Evolutionary conservation across 2,113 vertebrate species (phyloP).

Genomic region (Trinectes maculatus): DNA sequence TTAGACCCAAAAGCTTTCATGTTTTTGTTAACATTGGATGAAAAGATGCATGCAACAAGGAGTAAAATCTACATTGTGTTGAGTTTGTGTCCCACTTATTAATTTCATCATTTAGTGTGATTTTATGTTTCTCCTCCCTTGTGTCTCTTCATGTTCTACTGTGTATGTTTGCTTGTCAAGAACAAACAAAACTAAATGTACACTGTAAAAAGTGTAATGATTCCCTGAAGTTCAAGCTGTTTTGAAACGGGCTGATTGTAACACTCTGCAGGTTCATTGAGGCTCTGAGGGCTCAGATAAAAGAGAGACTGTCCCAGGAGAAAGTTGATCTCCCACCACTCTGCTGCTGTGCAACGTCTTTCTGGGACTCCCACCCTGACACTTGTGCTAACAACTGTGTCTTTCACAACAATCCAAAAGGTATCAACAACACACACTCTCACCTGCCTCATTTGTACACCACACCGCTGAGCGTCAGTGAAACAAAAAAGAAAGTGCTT

Average conservation of each 20-base stretch:
- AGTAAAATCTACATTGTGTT: too few species aligned
- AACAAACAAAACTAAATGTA: background rate
- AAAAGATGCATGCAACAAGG: too few species aligned
- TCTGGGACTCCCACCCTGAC: slow-evolving; percentile 94
- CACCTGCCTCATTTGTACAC: background rate
- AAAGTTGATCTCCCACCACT: slow-evolving; percentile 86
- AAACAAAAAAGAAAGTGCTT: background rate
- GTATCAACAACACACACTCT: slow-evolving; percentile 14
- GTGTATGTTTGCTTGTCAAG: too few species aligned
- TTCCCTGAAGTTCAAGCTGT: background rate
- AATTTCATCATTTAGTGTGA: too few species aligned
- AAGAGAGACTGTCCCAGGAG: slow-evolving; percentile 81
- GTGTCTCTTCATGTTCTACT: too few species aligned
- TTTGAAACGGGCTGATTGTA: background rate
- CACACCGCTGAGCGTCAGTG: background rate
- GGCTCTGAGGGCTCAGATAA: slow-evolving; percentile 86
- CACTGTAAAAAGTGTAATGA: background rate
- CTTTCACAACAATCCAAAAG: slow-evolving; percentile 93
- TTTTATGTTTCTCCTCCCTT: too few species aligned
- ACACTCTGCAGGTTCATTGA: slow-evolving; percentile 84
- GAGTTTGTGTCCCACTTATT: too few species aligned
- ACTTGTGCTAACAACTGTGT: slow-evolving; percentile 95
- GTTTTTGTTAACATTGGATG: too few species aligned
- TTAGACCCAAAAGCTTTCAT: too few species aligned
- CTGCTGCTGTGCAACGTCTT: slow-evolving; percentile 89